phyloP scores from a whole-genome alignment of 2,113 vertebrate genomes.

The Ivindomyrus marchei region DNA sequence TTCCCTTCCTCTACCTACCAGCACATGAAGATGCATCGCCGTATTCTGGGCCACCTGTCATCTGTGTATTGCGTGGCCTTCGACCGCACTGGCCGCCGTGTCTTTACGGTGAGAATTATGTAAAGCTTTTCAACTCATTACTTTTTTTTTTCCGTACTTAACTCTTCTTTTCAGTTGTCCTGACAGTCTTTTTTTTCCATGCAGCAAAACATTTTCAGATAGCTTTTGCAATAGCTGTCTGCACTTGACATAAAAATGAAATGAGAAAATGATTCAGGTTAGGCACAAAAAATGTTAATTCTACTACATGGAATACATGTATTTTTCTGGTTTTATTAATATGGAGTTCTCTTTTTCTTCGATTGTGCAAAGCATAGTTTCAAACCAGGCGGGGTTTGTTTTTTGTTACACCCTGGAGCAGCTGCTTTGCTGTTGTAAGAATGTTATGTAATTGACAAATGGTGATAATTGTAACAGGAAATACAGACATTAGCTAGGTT shows the following conservation, averaged over 20 bases:
- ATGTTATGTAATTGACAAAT: background rate
- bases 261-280: background rate
- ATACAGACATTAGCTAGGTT: background rate
- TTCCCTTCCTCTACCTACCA: conserved; percentile 86
- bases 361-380: background rate
- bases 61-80: conserved; percentile 97
- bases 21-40: conserved; percentile 95
- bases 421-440: background rate
- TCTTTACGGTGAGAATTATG: conserved; percentile 78
- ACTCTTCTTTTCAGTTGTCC: background rate
- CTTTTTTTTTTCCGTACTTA: background rate
- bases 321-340: background rate
- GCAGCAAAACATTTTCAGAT: background rate
- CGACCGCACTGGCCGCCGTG: conserved; percentile 85
- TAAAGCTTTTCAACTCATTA: background rate
- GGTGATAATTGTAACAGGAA: background rate
- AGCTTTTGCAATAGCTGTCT: background rate
- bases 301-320: background rate
- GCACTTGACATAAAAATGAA: background rate
- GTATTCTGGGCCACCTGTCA: conserved; percentile 92
- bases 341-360: background rate
- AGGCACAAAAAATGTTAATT: background rate
- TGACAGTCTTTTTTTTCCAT: background rate
- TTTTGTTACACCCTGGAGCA: background rate
- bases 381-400: background rate